These are phyloP conservation scores for Idris sp. DNA, from an alignment of 1,140 invertebrate species.

Conservation along the genomic window DNA sequence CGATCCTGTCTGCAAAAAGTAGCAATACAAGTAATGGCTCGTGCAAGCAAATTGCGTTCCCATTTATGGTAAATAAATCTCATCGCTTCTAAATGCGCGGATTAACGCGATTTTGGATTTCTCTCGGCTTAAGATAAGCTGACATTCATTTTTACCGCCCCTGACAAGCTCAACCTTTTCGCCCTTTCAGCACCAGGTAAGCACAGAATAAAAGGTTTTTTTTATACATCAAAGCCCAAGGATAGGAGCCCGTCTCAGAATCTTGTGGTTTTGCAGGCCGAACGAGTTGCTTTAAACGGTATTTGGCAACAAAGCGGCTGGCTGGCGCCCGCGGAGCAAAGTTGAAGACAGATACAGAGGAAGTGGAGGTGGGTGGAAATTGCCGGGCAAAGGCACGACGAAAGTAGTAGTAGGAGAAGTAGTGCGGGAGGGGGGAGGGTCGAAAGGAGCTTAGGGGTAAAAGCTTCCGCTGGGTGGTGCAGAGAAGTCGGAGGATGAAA, in stretches of 20 bases:
- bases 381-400: slow-evolving; percentile 43
- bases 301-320: slow-evolving; percentile 54
- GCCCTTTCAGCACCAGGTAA: slow-evolving; percentile 6
- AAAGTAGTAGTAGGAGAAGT: slow-evolving; percentile 44
- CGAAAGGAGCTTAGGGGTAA: slow-evolving; percentile 69
- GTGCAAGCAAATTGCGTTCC: no score
- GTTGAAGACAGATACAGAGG: slow-evolving; percentile 40
- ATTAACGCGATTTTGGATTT: no score
- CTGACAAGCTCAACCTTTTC: slow-evolving; percentile 16
- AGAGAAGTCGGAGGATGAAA: slow-evolving; percentile 80
- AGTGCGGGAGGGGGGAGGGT: slow-evolving; percentile 19
- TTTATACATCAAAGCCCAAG: slow-evolving; percentile 39
- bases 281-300: slow-evolving; percentile 30
- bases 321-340: slow-evolving; percentile 29
- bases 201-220: slow-evolving; percentile 23
- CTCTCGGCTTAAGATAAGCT: no score
- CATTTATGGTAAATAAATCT: no score
- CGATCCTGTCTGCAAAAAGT: no score
- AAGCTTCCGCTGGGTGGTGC: slow-evolving; percentile 58
- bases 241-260: slow-evolving; percentile 37
- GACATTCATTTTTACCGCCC: neutral
- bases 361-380: slow-evolving; percentile 27
- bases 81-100: no score
- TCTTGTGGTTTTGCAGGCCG: slow-evolving; percentile 35
- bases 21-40: no score